Evolutionary conservation across 1,140 invertebrate species (phyloP), one percentile per base, ranked within the genome.

Genomic region (Microplitis demolitor): DNA sequence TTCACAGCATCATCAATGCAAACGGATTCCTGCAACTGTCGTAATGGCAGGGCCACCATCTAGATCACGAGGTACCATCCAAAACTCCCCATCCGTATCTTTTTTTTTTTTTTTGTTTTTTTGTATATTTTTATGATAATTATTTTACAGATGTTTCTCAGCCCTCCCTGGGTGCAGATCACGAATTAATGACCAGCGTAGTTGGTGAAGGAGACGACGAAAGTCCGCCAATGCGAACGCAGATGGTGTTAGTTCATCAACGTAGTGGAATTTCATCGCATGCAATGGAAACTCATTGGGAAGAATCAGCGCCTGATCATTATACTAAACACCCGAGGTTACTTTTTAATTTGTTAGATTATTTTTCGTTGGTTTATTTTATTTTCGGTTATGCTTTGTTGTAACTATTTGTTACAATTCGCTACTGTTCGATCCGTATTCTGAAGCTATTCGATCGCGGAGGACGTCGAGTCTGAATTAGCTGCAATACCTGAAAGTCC

Each of bases 401-500:
- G 45, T 66, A 66, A 45, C 34, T 70, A 74, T 74, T 80, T 79
- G 76, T 77, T 78, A 80, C 64, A 80, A 79, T 82, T 72, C 64
- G 76, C 76, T 75, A 82, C 80, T 82, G 76, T 77, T 73, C 54
- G 80, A 81, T 81, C 76, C 78, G 58, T 72, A 81, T 73, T 33
- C 24, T 74, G 76, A 83, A 92, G 92, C 79, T 93, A 91, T 83
- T 94, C 93, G 72, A 86, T 92, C 84, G 91, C 90, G 68, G 94
- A 96, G 84, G 94, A 95, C 78, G 93, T 93, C 5, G 95, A 96
- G 86, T 94, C 93, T 33, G 94, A 96, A 84, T 86, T 96, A 77
- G 94, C 95, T 72, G 94, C 93, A 71, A 96, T 96, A 82, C 94
- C 94, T 39, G 95, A 96, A 87, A 94, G 93, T 84, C 93, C 95